Base-by-base conservation (phyloP, 30 jellyfish, hydroid and myxozoan genomes). In the Hydractinia echinata region DNA sequence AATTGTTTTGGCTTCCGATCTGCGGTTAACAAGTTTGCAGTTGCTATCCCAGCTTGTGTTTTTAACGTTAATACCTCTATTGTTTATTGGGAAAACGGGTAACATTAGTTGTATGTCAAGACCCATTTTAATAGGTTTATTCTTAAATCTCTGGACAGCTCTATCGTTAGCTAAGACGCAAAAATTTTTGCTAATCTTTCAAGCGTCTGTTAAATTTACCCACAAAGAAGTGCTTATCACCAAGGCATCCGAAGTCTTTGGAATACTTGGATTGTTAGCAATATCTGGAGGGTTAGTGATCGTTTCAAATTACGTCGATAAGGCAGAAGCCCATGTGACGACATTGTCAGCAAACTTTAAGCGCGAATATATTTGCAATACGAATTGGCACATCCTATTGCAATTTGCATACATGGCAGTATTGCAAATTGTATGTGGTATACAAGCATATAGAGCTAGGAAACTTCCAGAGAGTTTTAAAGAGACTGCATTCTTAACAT, bases 181-280 rank as follows among this genome's bases (percentile, higher is more conserved):
- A 4, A 64, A 64, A 64, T 64, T 64, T 13, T 51, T 64, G 74
- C 74, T n/a, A 44, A 64, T 64, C 7, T 64, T 64, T 64, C 74
- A 64, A 64, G 19, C 74, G 39, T n/a, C 19, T n/a, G 39, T 13
- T n/a, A 64, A 64, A 64, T n/a, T 64, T 44, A 64, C 51, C 74
- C 19, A 64, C 51, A n/a, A 44, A 6, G 74, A 64, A 64, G 74
- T 64, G 39, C 8, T 64, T 64, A 44, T 64, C 51, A 64, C 74
- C 19, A 64, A 64, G 39, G 19, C 74, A 64, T 51, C 39, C 0
- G 16, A 64, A 44, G 0, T 44, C 74, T n/a, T 64, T n/a, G 7
- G 19, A 44, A 13, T 64, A 7, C 4, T 64, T 13, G 39, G 51
- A 7, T 44, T 51, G 10, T 64, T 64, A 64, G 74, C 74, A n/a